Evolutionary conservation across 2,113 vertebrate genomes (phyloP).

Genomic region (Trichechus manatus): DNA sequence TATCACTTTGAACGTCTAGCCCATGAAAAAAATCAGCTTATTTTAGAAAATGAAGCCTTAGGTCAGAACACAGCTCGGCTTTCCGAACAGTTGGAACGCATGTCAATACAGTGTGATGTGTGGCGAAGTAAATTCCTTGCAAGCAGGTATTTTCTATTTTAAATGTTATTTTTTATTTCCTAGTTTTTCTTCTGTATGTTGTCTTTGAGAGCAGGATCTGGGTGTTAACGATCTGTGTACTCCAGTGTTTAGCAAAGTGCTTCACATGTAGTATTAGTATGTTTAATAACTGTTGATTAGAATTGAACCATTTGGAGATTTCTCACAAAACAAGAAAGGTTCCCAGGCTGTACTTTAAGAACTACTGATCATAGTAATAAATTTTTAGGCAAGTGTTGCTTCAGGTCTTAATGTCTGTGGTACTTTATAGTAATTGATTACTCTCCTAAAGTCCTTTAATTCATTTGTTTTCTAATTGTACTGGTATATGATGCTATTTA

Average conservation of each 20-base stretch:
- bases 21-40: conserved; percentile 97
- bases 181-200: neutral
- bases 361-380: neutral
- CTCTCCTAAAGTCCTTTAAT: conserved; percentile 7
- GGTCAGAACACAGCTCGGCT: conserved; percentile 91
- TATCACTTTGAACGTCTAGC: conserved; percentile 97
- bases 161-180: neutral
- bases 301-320: neutral
- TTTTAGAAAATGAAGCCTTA: conserved; percentile 95
- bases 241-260: neutral
- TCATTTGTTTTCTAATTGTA: conserved; percentile 8
- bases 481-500: neutral
- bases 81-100: conserved; percentile 95
- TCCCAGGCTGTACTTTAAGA: neutral
- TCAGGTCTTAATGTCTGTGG: neutral
- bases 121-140: conserved; percentile 99
- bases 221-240: neutral
- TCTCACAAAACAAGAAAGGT: neutral
- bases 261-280: neutral
- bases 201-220: neutral
- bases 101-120: conserved; percentile 99
- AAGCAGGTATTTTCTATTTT: conserved; percentile 91
- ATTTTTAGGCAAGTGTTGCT: neutral
- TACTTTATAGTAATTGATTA: conserved; percentile 5
- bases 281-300: neutral